Conservation (phyloP, 1,140 invertebrate species). For the Caligus rogercresseyi region DNA sequence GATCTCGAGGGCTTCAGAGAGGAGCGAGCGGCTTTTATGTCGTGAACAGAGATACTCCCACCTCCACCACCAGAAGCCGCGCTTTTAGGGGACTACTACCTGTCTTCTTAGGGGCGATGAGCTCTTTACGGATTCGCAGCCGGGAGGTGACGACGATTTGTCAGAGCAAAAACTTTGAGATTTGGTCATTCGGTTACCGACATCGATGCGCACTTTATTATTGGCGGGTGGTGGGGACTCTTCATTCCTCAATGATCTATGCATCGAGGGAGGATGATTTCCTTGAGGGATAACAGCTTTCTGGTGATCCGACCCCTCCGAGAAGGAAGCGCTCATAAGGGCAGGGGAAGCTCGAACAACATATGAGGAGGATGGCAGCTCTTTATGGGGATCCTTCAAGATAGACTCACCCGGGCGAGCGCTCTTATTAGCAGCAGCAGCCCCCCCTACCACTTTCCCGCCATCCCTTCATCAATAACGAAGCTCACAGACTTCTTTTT, state of each 20-base stretch:
- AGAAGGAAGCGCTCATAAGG: background rate
- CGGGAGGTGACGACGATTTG: background rate
- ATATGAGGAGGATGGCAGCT: background rate
- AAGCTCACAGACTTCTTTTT: slow-evolving; percentile 23
- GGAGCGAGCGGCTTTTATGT: slow-evolving; percentile 49
- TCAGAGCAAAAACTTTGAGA: slow-evolving; percentile 21
- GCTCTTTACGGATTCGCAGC: too few relatives aligned
- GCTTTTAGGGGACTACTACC: background rate
- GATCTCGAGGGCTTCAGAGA: slow-evolving; percentile 64
- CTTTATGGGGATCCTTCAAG: background rate
- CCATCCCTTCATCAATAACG: slow-evolving; percentile 7
- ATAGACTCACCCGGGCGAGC: slow-evolving; percentile 5
- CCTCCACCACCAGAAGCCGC: background rate
- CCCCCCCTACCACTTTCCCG: background rate
- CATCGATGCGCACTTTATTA: background rate
- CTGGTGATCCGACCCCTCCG: too few relatives aligned
- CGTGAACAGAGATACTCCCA: slow-evolving; percentile 65
- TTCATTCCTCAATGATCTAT: too few relatives aligned
- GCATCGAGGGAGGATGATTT: too few relatives aligned
- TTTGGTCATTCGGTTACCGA: slow-evolving; percentile 11
- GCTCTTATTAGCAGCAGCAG: too few relatives aligned
- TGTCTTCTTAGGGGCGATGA: background rate
- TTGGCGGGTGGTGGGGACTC: too few relatives aligned
- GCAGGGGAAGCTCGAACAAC: background rate
- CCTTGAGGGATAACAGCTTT: too few relatives aligned